A percentile compares a stretch with the other conserved stretches of the same genome.
phyloP scores from a whole-genome alignment of 2,797 vertebrate genomes.

The Naso thynnoides region DNA sequence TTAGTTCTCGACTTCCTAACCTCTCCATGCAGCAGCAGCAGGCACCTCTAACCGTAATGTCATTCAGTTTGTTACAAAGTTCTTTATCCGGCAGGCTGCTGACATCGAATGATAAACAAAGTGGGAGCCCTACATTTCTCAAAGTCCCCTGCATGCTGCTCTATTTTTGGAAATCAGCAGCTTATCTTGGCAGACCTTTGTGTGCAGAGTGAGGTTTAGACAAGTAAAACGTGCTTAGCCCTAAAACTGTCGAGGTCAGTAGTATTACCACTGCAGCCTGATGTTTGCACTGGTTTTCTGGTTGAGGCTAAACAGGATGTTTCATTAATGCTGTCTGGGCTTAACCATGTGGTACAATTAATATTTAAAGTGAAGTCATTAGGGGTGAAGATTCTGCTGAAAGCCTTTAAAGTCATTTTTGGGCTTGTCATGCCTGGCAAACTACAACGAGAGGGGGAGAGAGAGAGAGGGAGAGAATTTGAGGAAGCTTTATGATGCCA shows the following conservation, averaged over 20 bases:
- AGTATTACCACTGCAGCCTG: conserved; percentile 4
- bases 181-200: conserved; percentile 60
- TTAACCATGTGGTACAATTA: background rate
- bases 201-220: conserved; percentile 51
- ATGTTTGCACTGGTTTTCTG: conserved; percentile 46
- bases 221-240: conserved; percentile 48
- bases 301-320: conserved; percentile 26
- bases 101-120: conserved; percentile 60
- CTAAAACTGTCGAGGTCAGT: conserved; percentile 48
- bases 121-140: conserved; percentile 51
- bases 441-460: background rate
- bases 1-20: background rate
- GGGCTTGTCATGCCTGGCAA: background rate
- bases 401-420: conserved; percentile 8
- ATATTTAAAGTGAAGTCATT: conserved; percentile 3
- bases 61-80: conserved; percentile 38
- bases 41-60: conserved; percentile 46
- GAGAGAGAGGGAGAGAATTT: background rate
- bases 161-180: conserved; percentile 79
- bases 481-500: conserved; percentile 12
- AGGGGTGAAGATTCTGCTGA: background rate
- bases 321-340: conserved; percentile 1
- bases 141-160: conserved; percentile 51
- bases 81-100: conserved; percentile 48
- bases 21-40: background rate